These are phyloP conservation scores for Smithornis capensis DNA, from an alignment of 2,113 vertebrate genomes.

Conservation along the genomic window DNA sequence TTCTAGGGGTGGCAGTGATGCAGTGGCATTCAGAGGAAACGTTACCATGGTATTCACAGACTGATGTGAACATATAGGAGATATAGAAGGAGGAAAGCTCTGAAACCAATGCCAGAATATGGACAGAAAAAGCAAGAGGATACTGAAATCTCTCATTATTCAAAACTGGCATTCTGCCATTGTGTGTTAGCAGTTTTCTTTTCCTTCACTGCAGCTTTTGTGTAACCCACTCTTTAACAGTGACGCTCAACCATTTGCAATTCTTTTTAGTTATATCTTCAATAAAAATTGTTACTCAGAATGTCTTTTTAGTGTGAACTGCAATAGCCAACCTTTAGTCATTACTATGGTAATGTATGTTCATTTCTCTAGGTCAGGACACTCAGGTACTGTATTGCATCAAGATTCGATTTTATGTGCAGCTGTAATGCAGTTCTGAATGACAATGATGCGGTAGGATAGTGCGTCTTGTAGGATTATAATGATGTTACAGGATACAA, in stretches of 20 bases:
- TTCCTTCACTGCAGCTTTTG: background rate
- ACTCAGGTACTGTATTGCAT: background rate
- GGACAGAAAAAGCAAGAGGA: background rate
- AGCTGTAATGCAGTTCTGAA: background rate
- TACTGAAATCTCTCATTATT: conserved; percentile 13
- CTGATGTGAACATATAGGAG: conserved; percentile 22
- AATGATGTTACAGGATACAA: background rate
- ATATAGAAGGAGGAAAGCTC: background rate
- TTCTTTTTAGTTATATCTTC: background rate
- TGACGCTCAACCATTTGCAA: background rate
- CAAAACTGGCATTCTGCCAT: background rate
- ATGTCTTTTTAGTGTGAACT: background rate
- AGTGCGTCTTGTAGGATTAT: background rate
- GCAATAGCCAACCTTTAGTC: background rate
- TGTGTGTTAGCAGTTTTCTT: background rate
- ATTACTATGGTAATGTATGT: background rate
- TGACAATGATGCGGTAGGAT: background rate
- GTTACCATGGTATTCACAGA: conserved; percentile 33
- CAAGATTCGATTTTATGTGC: background rate
- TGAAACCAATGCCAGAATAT: background rate
- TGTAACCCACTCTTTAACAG: background rate
- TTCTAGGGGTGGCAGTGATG: conserved; percentile 34
- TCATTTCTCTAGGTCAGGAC: background rate
- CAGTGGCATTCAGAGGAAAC: background rate
- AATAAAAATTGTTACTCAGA: background rate